Evolutionary conservation across 2,113 vertebrate species (phyloP).

Genomic region (Fukomys damarensis): DNA sequence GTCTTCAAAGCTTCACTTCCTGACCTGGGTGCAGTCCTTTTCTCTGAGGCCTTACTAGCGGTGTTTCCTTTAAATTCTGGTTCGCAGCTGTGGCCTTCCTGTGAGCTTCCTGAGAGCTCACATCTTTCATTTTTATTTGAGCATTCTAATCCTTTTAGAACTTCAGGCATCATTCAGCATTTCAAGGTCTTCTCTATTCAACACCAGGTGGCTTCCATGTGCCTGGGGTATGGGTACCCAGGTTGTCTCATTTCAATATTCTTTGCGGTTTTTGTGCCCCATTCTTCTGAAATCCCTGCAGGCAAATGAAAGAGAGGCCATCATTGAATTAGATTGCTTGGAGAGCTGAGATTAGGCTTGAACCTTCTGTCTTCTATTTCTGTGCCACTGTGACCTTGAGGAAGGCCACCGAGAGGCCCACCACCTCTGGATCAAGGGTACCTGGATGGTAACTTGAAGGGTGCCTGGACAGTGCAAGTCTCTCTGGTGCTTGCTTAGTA

Average conservation of each 20-base stretch:
- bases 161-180: neutral
- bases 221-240: neutral
- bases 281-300: neutral
- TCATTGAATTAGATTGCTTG: neutral
- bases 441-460: neutral
- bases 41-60: neutral
- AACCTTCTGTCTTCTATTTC: neutral
- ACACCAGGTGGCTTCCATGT: neutral
- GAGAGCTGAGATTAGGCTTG: neutral
- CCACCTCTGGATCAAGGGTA: neutral
- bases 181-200: neutral
- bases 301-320: neutral
- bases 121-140: slow-evolving; percentile 40
- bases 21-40: neutral
- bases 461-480: neutral
- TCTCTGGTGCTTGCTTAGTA: neutral
- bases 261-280: neutral
- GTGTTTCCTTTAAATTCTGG: neutral
- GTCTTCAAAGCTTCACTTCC: neutral
- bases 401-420: neutral
- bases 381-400: neutral
- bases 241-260: neutral
- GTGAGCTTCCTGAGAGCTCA: neutral
- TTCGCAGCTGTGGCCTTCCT: neutral
- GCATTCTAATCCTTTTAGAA: neutral